Evolutionary conservation across 2,888 invertebrate species (phyloP).

Genomic region (Nomada lathburiana): DNA sequence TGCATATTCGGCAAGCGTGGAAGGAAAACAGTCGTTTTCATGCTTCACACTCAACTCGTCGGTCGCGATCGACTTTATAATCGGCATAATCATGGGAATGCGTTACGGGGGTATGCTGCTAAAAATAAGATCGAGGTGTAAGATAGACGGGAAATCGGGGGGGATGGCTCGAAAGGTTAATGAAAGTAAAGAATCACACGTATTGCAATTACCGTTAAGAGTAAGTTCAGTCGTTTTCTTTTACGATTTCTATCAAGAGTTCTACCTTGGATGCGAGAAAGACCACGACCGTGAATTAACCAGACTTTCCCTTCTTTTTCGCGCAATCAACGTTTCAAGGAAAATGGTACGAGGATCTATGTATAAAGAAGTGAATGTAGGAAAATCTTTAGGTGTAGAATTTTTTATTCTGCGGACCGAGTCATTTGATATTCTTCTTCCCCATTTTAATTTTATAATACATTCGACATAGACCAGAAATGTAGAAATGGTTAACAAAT

Average conservation of each 20-base stretch:
- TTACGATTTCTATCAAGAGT: constrained; percentile 34
- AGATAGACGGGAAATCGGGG: constrained; percentile 9
- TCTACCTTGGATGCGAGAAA: constrained; percentile 28
- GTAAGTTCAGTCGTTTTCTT: constrained; percentile 28
- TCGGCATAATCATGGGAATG: constrained; percentile 16
- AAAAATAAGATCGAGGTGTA: constrained; percentile 15
- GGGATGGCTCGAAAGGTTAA: constrained; percentile 47
- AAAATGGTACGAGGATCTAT: no score
- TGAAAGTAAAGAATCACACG: constrained; percentile 45
- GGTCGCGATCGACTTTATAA: constrained; percentile 10
- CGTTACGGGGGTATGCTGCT: constrained; percentile 9
- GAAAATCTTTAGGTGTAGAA: no score
- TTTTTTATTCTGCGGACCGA: no score
- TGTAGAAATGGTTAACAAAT: no score
- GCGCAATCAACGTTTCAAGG: background rate
- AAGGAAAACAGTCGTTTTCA: background rate
- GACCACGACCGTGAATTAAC: constrained; percentile 41
- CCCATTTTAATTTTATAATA: no score
- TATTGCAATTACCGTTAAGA: constrained; percentile 61
- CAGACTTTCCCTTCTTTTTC: constrained; percentile 14
- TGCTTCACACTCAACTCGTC: background rate
- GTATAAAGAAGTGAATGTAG: no score
- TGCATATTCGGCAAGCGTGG: background rate
- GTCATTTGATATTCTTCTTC: no score
- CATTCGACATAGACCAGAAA: no score